A percentile compares a stretch with the other conserved stretches of the same genome.
Evolutionary conservation across 2,797 vertebrate species (phyloP).

Genomic region (Neosilurus hyrtlii): DNA sequence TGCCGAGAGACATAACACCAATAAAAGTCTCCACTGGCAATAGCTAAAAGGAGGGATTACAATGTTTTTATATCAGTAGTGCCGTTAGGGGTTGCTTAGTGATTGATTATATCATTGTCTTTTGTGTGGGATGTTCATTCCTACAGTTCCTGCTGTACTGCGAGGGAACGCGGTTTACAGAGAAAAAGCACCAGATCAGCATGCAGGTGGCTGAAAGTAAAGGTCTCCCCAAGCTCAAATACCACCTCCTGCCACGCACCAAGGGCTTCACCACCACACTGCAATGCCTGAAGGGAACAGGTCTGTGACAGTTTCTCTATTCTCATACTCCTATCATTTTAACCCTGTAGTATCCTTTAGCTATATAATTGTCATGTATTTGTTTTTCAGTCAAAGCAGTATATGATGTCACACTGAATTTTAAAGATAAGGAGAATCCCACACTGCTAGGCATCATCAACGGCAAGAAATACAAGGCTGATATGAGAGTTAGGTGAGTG

Average conservation of each 20-base stretch:
- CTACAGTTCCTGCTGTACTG: conserved; percentile 94
- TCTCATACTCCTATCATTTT: background rate
- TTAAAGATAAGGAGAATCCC: conserved; percentile 92
- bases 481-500: conserved; percentile 89
- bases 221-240: conserved; percentile 91
- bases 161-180: conserved; percentile 96
- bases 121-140: conserved; percentile 20
- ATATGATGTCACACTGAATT: conserved; percentile 97
- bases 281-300: conserved; percentile 94
- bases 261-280: conserved; percentile 97
- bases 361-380: background rate
- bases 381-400: conserved; percentile 82
- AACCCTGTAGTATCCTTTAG: background rate
- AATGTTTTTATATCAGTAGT: conserved; percentile 19
- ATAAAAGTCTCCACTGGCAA: conserved; percentile 3
- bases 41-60: conserved; percentile 33
- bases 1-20: background rate
- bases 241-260: conserved; percentile 94
- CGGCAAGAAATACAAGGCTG: conserved; percentile 93
- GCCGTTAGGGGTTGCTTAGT: background rate
- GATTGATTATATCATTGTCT: background rate
- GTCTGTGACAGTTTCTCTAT: conserved; percentile 50
- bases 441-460: conserved; percentile 93
- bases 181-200: conserved; percentile 95
- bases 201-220: conserved; percentile 97